phyloP scores from a whole-genome alignment of 1,140 invertebrate genomes.

The Brachionus paranguensis region DNA sequence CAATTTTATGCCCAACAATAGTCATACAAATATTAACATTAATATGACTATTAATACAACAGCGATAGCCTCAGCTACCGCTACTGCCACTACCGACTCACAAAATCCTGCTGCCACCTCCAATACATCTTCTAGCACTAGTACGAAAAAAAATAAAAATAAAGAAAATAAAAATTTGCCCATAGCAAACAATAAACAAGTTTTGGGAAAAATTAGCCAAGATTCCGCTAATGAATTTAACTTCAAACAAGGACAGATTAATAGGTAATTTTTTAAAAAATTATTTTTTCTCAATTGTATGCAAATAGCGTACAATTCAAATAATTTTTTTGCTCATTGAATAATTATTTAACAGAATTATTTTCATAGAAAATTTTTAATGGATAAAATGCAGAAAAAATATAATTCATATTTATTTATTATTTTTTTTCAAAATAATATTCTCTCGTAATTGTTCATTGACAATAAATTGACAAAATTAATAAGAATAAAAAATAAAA shows the following conservation, averaged over 20 bases:
- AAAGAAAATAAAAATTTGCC: constrained; percentile 30
- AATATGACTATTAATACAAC: constrained; percentile 39
- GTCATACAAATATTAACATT: constrained; percentile 38
- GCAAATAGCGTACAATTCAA: no score
- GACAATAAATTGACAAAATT: no score
- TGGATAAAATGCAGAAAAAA: no score
- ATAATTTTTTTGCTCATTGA: no score
- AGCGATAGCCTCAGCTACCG: constrained; percentile 28
- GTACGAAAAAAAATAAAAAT: constrained; percentile 23
- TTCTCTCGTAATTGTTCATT: no score
- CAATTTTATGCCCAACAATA: constrained; percentile 6
- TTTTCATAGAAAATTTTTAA: no score
- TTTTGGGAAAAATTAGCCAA: neutral
- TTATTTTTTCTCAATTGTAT: neutral
- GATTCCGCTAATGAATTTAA: constrained; percentile 41
- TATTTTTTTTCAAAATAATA: no score
- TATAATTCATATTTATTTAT: no score
- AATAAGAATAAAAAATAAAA: no score
- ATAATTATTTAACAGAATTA: no score
- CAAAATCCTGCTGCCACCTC: neutral
- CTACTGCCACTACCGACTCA: neutral
- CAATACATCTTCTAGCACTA: neutral
- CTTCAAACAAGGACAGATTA: constrained; percentile 38
- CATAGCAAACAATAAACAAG: neutral
- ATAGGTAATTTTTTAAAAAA: constrained; percentile 42